Conservation (phyloP, 2,797 vertebrate species). For the Coilia nasus region DNA sequence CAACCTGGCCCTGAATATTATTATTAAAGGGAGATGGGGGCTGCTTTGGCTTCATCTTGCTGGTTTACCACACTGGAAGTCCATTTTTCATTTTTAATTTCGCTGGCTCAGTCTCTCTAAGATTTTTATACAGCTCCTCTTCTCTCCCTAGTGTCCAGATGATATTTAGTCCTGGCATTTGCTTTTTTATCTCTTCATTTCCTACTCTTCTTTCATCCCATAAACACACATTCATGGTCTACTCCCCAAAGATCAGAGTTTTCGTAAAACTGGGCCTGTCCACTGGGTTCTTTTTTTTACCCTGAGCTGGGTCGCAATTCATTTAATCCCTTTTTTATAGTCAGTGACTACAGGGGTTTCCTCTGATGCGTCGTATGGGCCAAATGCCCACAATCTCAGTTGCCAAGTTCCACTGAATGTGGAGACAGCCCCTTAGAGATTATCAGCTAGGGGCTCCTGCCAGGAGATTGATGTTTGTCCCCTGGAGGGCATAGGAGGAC, state of each 20-base stretch:
- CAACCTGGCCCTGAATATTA: no score
- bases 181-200: neutral
- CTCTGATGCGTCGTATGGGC: conserved; percentile 24
- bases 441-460: neutral
- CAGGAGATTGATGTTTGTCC: neutral
- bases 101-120: no score
- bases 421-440: conserved; percentile 14
- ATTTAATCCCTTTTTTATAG: neutral
- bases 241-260: neutral
- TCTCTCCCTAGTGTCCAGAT: neutral
- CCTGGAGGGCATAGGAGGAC: neutral
- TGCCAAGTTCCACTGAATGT: conserved; percentile 24
- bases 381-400: conserved; percentile 29
- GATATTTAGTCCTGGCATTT: neutral
- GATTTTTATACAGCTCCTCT: neutral
- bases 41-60: no score
- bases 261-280: neutral
- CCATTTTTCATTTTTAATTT: no score
- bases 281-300: neutral
- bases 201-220: neutral
- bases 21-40: no score
- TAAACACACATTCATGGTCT: neutral
- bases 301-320: neutral
- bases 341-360: conserved; percentile 38
- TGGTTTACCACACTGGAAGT: no score